phyloP scores from a whole-genome alignment of 2,797 vertebrate genomes.

The Tolypeutes matacus region DNA sequence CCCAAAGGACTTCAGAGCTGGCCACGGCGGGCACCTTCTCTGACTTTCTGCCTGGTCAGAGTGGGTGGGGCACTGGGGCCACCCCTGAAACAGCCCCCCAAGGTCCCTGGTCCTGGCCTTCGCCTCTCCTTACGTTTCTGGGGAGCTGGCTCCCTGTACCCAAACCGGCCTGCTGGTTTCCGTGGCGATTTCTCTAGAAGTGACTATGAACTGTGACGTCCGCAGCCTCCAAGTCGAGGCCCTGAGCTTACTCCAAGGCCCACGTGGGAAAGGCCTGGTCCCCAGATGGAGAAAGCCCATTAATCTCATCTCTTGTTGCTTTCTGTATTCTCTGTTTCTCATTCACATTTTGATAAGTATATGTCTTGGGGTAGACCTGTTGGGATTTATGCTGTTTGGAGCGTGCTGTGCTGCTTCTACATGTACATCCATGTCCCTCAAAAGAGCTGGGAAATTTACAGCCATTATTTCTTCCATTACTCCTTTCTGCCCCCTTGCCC shows the following conservation, averaged over 20 bases:
- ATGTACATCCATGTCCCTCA: too few relatives aligned
- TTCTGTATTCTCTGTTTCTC: too few relatives aligned
- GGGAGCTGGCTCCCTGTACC: conserved; percentile 71
- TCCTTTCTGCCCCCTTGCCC: too few relatives aligned
- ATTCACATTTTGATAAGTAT: too few relatives aligned
- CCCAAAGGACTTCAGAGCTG: too few relatives aligned
- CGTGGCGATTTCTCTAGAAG: conserved; percentile 83
- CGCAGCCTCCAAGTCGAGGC: conserved; percentile 65
- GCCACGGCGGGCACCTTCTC: neutral
- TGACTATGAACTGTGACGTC: conserved; percentile 73
- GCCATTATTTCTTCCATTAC: too few relatives aligned
- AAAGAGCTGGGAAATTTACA: too few relatives aligned
- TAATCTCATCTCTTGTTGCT: too few relatives aligned
- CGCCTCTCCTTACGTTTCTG: conserved; percentile 39
- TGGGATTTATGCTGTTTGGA: too few relatives aligned
- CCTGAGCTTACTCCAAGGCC: conserved; percentile 79
- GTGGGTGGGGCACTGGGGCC: neutral
- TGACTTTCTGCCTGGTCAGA: neutral
- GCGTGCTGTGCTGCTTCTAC: too few relatives aligned
- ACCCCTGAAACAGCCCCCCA: neutral
- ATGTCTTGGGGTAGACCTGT: too few relatives aligned
- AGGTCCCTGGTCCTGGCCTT: neutral
- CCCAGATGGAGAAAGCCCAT: conserved; percentile 62
- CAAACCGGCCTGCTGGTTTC: conserved; percentile 82
- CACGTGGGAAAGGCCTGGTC: conserved; percentile 58